These are phyloP conservation scores for Percopsis omiscomaycus DNA, from an alignment of 2,797 vertebrate species.

Conservation along the genomic window DNA sequence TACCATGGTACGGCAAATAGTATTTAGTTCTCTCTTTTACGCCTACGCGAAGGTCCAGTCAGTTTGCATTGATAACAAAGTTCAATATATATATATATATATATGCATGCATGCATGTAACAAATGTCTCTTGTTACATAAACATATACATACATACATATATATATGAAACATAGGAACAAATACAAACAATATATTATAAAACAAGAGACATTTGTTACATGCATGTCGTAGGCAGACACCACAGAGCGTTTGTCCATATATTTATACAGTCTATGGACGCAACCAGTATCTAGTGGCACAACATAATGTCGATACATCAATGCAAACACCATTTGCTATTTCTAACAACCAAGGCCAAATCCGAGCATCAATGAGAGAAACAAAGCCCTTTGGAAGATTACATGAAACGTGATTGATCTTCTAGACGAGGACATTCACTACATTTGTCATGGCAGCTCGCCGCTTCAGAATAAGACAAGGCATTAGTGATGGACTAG, in stretches of 20 bases:
- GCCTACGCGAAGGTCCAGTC: no score
- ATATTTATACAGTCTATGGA: neutral
- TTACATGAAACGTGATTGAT: conserved; percentile 56
- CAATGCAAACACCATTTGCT: conserved; percentile 29
- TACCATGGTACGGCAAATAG: no score
- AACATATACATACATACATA: no score
- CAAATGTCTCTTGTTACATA: no score
- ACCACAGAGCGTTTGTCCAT: no score
- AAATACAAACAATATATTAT: neutral
- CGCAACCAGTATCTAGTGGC: neutral
- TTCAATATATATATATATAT: no score
- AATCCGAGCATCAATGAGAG: conserved; percentile 26
- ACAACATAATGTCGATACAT: conserved; percentile 24
- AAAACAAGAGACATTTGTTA: no score
- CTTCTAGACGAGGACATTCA: conserved; percentile 47
- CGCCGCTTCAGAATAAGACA: conserved; percentile 42
- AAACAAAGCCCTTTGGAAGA: conserved; percentile 35
- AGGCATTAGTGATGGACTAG: conserved; percentile 62
- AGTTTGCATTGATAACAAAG: no score
- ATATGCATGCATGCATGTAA: no score
- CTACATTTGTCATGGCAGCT: conserved; percentile 54
- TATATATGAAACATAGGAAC: no score
- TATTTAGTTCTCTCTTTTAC: no score
- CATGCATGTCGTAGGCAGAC: no score
- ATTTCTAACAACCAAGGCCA: conserved; percentile 18